Percentiles rank a stretch among this genome's conserved stretches.
Evolutionary conservation across 2,797 vertebrate genomes (phyloP).

Genomic region (Crenuchus spilurus): DNA sequence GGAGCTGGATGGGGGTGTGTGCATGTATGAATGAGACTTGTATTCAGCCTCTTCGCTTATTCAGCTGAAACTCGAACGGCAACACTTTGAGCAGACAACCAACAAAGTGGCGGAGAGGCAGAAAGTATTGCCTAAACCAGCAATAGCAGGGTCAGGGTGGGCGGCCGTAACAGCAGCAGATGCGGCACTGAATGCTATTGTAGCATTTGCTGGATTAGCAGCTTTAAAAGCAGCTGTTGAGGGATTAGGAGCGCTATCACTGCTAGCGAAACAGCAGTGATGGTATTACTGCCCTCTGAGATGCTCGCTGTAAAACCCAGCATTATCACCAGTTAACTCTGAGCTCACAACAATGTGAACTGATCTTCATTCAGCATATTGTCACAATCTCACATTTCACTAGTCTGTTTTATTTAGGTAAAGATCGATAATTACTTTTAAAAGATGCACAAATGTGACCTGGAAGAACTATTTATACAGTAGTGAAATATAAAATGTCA

Average conservation of each 20-base stretch:
- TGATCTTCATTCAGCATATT: no score
- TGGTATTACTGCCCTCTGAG: background rate
- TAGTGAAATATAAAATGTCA: no score
- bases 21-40: background rate
- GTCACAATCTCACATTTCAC: no score
- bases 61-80: background rate
- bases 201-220: background rate
- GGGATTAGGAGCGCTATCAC: background rate
- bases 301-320: background rate
- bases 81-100: background rate
- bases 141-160: background rate
- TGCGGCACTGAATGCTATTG: background rate
- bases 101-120: background rate
- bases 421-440: no score
- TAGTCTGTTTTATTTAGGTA: no score
- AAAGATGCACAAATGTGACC: no score
- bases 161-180: background rate
- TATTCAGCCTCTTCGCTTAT: constrained; percentile 10
- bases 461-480: no score
- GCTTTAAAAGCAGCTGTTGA: background rate
- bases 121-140: background rate
- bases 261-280: background rate
- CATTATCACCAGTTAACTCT: background rate
- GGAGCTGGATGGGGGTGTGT: constrained; percentile 9
- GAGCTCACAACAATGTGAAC: no score